Conservation (phyloP, 2,113 vertebrate genomes). For the Nansenia antarctica region DNA sequence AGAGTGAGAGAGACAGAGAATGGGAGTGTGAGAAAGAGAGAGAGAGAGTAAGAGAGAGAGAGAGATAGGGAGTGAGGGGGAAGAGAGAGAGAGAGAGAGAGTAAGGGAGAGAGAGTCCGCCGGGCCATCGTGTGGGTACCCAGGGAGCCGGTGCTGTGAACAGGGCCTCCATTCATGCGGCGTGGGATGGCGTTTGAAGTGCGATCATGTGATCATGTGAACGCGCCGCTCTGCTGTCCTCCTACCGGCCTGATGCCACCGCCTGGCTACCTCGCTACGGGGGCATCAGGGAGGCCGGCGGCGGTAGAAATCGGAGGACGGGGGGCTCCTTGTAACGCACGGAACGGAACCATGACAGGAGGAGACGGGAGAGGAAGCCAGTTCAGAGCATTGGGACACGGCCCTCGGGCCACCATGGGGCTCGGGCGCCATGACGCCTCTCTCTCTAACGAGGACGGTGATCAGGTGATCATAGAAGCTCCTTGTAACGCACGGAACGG, state of each 20-base stretch:
- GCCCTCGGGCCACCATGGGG: too few relatives aligned
- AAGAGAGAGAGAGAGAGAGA: slow-evolving; percentile 17
- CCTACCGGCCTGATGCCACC: not conserved
- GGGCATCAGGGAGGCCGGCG: too few relatives aligned
- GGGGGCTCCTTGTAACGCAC: too few relatives aligned
- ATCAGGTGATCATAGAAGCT: too few relatives aligned
- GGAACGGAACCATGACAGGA: too few relatives aligned
- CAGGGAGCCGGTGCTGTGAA: slow-evolving; percentile 15
- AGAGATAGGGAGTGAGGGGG: too few relatives aligned
- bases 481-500: too few relatives aligned
- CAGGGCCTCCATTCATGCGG: slow-evolving; percentile 29
- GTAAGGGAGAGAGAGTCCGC: not conserved
- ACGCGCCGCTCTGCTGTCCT: not conserved
- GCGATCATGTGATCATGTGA: slow-evolving; percentile 18
- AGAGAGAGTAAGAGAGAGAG: slow-evolving; percentile 3
- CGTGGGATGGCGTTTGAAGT: slow-evolving; percentile 26
- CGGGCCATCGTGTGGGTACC: not conserved
- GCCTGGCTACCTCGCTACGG: not conserved
- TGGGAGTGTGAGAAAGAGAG: too few relatives aligned
- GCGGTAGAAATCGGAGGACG: too few relatives aligned
- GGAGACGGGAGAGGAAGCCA: not conserved
- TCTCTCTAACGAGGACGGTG: too few relatives aligned
- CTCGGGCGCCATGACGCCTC: too few relatives aligned
- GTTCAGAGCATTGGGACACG: too few relatives aligned
- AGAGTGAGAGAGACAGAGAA: slow-evolving; percentile 1